Conservation (phyloP, 2,797 vertebrate genomes). For the Bryconaethiops microstoma region DNA sequence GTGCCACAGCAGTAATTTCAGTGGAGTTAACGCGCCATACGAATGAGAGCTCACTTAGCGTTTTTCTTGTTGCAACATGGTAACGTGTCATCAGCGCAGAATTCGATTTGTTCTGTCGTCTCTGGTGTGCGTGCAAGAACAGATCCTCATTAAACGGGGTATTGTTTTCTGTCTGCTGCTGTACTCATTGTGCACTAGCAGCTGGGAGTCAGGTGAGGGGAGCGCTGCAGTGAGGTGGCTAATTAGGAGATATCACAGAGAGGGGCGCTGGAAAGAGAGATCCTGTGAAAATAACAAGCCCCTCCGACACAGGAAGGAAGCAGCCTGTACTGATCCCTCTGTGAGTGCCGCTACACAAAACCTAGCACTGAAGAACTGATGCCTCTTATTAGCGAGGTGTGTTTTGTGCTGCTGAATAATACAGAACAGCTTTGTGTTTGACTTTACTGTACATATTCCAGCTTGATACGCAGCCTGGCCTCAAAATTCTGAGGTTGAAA, state of each 20-base stretch:
- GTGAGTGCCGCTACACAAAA: constrained; percentile 13
- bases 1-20: background rate
- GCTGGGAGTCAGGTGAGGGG: constrained; percentile 32
- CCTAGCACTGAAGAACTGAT: constrained; percentile 22
- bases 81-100: constrained; percentile 7
- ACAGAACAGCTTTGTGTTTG: constrained; percentile 21
- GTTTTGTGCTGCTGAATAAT: constrained; percentile 26
- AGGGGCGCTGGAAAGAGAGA: constrained; percentile 38
- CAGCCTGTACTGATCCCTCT: constrained; percentile 33
- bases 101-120: constrained; percentile 27
- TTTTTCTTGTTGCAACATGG: constrained; percentile 7
- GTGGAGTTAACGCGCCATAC: background rate
- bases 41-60: background rate
- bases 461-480: background rate
- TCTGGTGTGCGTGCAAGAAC: constrained; percentile 25
- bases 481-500: constrained; percentile 5
- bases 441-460: background rate
- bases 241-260: constrained; percentile 53
- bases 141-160: constrained; percentile 34
- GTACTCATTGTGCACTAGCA: background rate
- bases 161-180: constrained; percentile 17
- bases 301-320: constrained; percentile 46
- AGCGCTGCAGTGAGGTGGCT: constrained; percentile 30
- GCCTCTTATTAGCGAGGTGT: constrained; percentile 26
- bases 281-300: constrained; percentile 51